These are phyloP conservation scores for Pipistrellus pipistrellus DNA, from an alignment of 2,797 vertebrate species.

Conservation along the genomic window DNA sequence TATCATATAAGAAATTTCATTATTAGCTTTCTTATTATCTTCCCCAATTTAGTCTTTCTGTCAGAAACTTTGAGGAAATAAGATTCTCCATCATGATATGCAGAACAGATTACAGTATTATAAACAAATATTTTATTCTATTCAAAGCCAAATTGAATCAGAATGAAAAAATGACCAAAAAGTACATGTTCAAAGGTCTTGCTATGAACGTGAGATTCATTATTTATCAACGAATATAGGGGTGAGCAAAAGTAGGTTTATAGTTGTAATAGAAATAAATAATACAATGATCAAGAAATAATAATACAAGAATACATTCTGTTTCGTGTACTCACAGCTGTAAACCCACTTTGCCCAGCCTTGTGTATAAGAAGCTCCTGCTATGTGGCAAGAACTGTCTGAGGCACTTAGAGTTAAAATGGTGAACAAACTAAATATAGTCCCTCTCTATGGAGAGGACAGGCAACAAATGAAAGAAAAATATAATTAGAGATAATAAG, in stretches of 20 bases:
- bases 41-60: neutral
- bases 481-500: neutral
- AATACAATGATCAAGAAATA: neutral
- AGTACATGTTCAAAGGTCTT: slow-evolving; percentile 34
- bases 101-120: slow-evolving; percentile 45
- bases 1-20: slow-evolving; percentile 49
- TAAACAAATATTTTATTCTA: slow-evolving; percentile 11
- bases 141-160: slow-evolving; percentile 5
- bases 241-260: neutral
- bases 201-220: neutral
- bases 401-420: neutral
- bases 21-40: slow-evolving; percentile 8
- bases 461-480: slow-evolving; percentile 4
- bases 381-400: neutral
- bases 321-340: neutral
- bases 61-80: neutral
- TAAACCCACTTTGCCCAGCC: neutral
- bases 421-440: neutral
- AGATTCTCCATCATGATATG: neutral
- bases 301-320: neutral
- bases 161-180: slow-evolving; percentile 1
- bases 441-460: neutral
- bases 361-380: slow-evolving; percentile 15
- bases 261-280: neutral
- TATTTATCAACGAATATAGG: slow-evolving; percentile 32